Conservation (phyloP, 2,888 invertebrate genomes). For the Zelleria hepariella region DNA sequence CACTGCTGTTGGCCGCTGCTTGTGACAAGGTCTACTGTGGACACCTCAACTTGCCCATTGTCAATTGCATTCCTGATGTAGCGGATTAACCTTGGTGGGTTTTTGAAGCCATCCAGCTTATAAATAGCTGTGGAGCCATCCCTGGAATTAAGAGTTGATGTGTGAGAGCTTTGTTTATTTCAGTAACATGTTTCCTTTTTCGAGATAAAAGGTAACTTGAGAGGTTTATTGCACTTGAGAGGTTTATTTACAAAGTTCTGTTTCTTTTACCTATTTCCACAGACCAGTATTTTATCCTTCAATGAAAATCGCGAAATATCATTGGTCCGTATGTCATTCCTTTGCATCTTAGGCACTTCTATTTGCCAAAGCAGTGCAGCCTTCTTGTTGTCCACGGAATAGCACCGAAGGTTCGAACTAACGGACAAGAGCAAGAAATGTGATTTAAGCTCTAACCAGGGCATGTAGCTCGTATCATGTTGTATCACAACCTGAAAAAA, state of each 20-base stretch:
- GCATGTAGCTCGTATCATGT: constrained; percentile 49
- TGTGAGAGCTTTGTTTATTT: no score
- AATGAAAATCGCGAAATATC: constrained; percentile 58
- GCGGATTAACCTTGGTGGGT: constrained; percentile 30
- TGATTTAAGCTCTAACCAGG: constrained; percentile 41
- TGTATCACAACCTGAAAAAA: constrained; percentile 38
- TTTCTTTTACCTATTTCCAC: constrained; percentile 63
- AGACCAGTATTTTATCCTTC: constrained; percentile 37
- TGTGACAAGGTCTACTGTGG: constrained; percentile 43
- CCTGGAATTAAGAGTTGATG: constrained; percentile 37
- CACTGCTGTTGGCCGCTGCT: constrained; percentile 17
- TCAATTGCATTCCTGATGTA: constrained; percentile 42
- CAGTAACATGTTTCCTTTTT: not conserved
- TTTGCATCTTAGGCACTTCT: constrained; percentile 38
- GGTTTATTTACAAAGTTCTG: no score
- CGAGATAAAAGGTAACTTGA: no score
- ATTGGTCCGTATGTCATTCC: constrained; percentile 52
- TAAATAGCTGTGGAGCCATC: constrained; percentile 51
- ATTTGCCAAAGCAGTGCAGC: constrained; percentile 35
- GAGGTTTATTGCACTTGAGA: no score
- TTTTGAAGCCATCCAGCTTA: constrained; percentile 22
- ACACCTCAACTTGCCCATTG: constrained; percentile 43
- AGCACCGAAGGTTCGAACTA: constrained; percentile 43
- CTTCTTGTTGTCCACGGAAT: constrained; percentile 28
- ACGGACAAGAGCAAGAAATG: constrained; percentile 37